Evolutionary conservation across 37 sponge, comb jelly and placozoan species (phyloP).

Genomic region (Bolinopsis microptera): DNA sequence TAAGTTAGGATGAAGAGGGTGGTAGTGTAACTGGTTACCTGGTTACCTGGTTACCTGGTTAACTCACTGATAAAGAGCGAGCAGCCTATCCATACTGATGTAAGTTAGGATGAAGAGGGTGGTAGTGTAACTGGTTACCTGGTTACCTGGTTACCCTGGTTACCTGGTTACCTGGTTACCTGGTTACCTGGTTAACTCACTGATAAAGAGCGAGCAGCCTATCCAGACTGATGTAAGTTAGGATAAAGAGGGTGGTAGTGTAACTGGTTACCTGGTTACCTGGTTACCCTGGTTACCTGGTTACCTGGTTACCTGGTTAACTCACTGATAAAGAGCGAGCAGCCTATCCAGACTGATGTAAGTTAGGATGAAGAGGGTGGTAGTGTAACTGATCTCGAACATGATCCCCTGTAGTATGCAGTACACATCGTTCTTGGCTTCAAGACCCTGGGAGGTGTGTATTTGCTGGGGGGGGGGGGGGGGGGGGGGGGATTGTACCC

Average conservation of each 20-base stretch:
- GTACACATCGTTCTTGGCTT: neutral
- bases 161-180: too few species aligned
- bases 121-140: constrained; percentile 60
- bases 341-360: constrained; percentile 62
- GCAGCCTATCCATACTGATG: constrained; percentile 42
- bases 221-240: too few species aligned
- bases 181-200: too few species aligned
- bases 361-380: constrained; percentile 64
- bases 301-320: too few species aligned
- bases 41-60: too few species aligned
- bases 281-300: too few species aligned
- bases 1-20: constrained; percentile 45
- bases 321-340: constrained; percentile 32
- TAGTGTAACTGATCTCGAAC: constrained; percentile 66
- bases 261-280: too few species aligned
- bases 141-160: too few species aligned
- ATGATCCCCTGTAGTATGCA: constrained; percentile 54
- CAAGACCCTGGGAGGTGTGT: neutral
- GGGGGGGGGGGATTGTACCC: too few species aligned
- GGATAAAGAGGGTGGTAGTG: too few species aligned
- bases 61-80: constrained; percentile 16
- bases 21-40: constrained; percentile 60
- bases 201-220: too few species aligned
- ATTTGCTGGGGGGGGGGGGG: neutral
- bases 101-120: constrained; percentile 45